Percentiles rank a stretch among this genome's conserved stretches.
These are phyloP conservation scores for Alaudala cheleensis DNA, from an alignment of 2,113 vertebrate genomes.

Conservation along the genomic window DNA sequence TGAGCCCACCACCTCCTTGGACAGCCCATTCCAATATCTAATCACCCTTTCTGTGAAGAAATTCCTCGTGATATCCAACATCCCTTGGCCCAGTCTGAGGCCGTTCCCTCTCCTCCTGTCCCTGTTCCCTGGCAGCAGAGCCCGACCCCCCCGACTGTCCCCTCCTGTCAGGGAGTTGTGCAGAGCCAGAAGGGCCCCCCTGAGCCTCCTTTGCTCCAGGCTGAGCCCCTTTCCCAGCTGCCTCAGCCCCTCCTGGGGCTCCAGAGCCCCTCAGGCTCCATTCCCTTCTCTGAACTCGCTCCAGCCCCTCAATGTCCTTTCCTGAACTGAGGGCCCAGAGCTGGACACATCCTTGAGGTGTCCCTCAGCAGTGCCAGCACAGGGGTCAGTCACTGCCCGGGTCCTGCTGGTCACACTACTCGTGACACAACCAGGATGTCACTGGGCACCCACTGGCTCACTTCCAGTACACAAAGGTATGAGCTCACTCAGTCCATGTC, in stretches of 20 bases:
- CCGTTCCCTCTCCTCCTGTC: accelerated
- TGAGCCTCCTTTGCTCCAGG: background rate
- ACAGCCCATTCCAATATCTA: background rate
- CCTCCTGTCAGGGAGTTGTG: background rate
- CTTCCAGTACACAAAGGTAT: background rate
- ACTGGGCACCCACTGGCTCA: background rate
- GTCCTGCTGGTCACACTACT: background rate
- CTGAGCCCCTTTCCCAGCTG: background rate
- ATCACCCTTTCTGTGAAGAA: background rate
- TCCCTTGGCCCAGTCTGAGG: accelerated
- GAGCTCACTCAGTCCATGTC: background rate
- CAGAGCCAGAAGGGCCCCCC: background rate
- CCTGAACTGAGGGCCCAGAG: background rate
- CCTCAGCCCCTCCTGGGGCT: accelerated
- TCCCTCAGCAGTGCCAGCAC: background rate
- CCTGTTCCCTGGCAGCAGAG: background rate
- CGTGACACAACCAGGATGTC: background rate
- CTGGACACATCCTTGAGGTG: background rate
- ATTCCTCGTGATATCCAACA: background rate
- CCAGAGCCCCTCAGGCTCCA: background rate
- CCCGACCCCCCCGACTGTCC: accelerated
- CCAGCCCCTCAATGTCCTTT: background rate
- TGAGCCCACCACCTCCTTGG: background rate
- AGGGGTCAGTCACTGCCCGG: background rate
- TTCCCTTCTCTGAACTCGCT: background rate